phyloP scores from a whole-genome alignment of 2,113 vertebrate species.

The Tachysurus vachellii region DNA sequence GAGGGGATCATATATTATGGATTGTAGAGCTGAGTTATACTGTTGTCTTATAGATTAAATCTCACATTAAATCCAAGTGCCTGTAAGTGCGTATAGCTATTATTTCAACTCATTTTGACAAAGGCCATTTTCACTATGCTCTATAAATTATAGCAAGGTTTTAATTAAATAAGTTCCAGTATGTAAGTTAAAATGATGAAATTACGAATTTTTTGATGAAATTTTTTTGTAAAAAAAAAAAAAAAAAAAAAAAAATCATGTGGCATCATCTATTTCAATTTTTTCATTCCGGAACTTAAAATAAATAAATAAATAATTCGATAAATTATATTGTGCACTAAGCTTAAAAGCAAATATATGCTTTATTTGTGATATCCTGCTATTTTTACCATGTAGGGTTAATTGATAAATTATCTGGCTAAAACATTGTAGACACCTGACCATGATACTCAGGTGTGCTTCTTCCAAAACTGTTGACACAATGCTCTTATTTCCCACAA shows the following conservation, averaged over 20 bases:
- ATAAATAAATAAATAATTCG: too few relatives aligned
- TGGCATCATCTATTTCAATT: not conserved
- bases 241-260: too few relatives aligned
- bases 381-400: too few relatives aligned
- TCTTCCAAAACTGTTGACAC: not conserved
- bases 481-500: too few relatives aligned
- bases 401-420: not conserved
- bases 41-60: constrained; percentile 43
- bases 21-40: constrained; percentile 27
- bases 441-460: not conserved
- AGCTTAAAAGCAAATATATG: too few relatives aligned
- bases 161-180: not conserved
- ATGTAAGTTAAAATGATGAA: not conserved
- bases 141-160: not conserved
- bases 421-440: not conserved
- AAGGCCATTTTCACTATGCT: not conserved
- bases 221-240: not conserved
- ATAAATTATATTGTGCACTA: too few relatives aligned
- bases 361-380: too few relatives aligned
- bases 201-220: not conserved
- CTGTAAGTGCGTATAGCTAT: not conserved
- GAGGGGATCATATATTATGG: constrained; percentile 43
- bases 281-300: too few relatives aligned
- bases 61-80: not conserved
- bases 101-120: constrained; percentile 18